Evolutionary conservation across 2,888 invertebrate species (phyloP).

Genomic region (Cephus spinipes): DNA sequence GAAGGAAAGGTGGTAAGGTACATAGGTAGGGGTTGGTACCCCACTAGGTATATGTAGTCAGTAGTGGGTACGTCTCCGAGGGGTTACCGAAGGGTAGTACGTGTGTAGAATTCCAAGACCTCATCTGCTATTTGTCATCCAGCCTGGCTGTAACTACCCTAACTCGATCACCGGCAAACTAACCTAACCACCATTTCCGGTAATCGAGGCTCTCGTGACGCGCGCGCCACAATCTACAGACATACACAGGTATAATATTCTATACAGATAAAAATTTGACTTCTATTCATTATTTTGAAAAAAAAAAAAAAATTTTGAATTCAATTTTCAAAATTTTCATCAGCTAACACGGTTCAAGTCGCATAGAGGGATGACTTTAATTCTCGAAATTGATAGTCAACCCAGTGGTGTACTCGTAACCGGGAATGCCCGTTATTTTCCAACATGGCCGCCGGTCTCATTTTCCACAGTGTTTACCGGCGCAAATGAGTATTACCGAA

Average conservation of each 20-base stretch:
- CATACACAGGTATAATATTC: too few relatives aligned
- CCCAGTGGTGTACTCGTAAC: neutral
- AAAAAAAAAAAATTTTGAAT: too few relatives aligned
- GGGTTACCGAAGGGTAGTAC: constrained; percentile 32
- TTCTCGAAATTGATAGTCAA: neutral
- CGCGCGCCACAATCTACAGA: neutral
- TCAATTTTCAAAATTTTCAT: too few relatives aligned
- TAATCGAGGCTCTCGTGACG: constrained; percentile 36
- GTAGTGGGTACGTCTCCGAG: neutral
- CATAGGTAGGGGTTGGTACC: constrained; percentile 8
- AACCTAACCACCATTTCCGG: constrained; percentile 52
- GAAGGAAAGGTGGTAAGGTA: constrained; percentile 13
- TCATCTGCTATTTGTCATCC: constrained; percentile 59
- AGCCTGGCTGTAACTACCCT: constrained; percentile 50
- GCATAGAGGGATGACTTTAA: neutral
- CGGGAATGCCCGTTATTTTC: neutral
- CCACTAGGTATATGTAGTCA: neutral
- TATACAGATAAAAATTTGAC: too few relatives aligned
- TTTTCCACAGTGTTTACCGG: neutral
- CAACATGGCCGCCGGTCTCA: neutral
- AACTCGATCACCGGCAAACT: constrained; percentile 56
- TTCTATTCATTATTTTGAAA: too few relatives aligned
- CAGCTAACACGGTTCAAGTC: neutral
- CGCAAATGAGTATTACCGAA: neutral
- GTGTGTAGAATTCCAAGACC: constrained; percentile 53